Base-by-base conservation (phyloP, 2,888 invertebrate species). In the Argyra leucocephala region DNA sequence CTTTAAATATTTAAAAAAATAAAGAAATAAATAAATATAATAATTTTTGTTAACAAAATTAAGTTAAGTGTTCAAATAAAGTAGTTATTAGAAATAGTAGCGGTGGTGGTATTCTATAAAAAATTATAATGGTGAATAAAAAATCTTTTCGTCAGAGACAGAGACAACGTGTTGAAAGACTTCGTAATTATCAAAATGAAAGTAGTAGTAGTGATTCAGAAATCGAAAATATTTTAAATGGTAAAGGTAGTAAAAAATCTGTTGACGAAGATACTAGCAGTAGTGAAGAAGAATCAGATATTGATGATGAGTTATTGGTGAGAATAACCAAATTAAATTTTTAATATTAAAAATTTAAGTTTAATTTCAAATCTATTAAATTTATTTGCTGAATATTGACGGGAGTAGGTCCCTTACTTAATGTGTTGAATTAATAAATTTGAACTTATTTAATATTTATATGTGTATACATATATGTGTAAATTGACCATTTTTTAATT, bases 141-240 rank as follows among this genome's bases (percentile, higher is more conserved):
- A 61, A 61, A 61, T 5, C n/a, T 21, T 18, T 26, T n/a, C 26
- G 31, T 21, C 58, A 58, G 22, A 61, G 61, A 61, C 61, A 61
- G 31, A 18, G 61, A 10, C 61, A 61, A 31, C 24, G 61, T 1
- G 61, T 15, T 9, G 61, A 61, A 61, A 61, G 61, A 61, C 61
- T 61, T 26, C 15, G 61, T 18, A 24, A 18, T 21, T 24, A 24
- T 61, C 24, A 61, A 26, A 24, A 61, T 21, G 61, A 61, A 12
- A 31, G 21, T 31, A 60, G 60, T 60, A 61, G 61, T 26, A 26
- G 26, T 61, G 61, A 61, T 31, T 61, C 61, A 26, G 61, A 61
- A 61, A 26, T 61, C 31, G 61, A 61, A 10, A 26, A 61, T 26
- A 61, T 61, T 61, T 31, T 61, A 26, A 61, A 61, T 61, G 24